Evolutionary conservation across 2,797 vertebrate species (phyloP).

Genomic region (Sebastes hubbsi): DNA sequence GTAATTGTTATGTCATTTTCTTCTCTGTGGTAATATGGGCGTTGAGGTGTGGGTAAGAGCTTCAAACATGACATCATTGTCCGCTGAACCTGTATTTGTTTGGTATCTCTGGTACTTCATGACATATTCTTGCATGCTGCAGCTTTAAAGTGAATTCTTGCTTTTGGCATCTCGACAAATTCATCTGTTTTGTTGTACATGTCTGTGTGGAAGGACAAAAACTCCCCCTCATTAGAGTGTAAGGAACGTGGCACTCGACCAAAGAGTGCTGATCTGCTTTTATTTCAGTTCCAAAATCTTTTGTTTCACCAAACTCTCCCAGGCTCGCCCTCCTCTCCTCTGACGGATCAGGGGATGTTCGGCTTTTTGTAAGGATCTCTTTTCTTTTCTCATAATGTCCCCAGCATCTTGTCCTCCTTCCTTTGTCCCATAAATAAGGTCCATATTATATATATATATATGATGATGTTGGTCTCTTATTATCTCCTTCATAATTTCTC

Average conservation of each 20-base stretch:
- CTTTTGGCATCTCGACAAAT: constrained; percentile 6
- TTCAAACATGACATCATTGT: neutral
- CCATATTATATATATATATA: neutral
- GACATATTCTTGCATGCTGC: constrained; percentile 3
- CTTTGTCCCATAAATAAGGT: neutral
- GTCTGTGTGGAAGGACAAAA: neutral
- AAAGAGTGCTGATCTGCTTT: constrained; percentile 37
- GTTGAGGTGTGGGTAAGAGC: neutral
- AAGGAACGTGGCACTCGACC: neutral
- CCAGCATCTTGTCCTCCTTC: constrained; percentile 9
- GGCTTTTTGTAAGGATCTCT: constrained; percentile 81
- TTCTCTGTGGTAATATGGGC: neutral
- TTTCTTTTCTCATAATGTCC: constrained; percentile 25
- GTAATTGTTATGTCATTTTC: neutral
- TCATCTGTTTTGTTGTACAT: constrained; percentile 6
- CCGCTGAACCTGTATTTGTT: neutral
- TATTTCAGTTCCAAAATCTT: constrained; percentile 58
- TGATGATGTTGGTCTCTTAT: neutral
- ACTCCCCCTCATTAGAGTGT: neutral
- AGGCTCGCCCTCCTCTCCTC: constrained; percentile 72
- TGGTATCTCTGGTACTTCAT: neutral
- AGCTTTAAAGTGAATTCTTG: constrained; percentile 6
- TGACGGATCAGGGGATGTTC: constrained; percentile 80
- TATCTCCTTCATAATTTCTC: neutral
- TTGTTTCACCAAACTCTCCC: constrained; percentile 68